Conservation (phyloP, 2,797 vertebrate species). For the Varecia variegata region DNA sequence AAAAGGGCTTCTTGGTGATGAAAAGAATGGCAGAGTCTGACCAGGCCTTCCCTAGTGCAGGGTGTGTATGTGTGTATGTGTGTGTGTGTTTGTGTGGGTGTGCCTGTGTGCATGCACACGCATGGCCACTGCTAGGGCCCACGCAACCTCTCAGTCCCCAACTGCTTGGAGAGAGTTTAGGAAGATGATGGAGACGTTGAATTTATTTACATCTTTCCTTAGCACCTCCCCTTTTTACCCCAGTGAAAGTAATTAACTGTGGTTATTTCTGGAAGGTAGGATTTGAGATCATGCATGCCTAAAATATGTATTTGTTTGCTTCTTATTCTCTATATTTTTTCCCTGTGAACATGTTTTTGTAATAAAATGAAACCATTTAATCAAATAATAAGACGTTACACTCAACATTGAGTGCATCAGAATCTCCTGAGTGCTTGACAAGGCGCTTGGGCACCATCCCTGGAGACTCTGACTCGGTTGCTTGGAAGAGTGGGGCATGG, state of each 20-base stretch:
- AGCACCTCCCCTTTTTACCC: background rate
- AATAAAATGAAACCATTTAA: background rate
- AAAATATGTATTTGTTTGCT: background rate
- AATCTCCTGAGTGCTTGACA: background rate
- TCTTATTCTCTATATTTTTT: background rate
- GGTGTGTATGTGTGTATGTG: rapidly evolving
- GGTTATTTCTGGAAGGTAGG: background rate
- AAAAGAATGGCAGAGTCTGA: background rate
- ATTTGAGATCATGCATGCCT: background rate
- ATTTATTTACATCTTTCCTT: background rate
- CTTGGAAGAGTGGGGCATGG: background rate
- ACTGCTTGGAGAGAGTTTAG: background rate
- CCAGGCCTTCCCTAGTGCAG: background rate
- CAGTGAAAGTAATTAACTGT: background rate
- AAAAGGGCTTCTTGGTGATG: background rate
- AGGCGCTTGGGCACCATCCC: background rate
- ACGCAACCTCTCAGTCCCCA: background rate
- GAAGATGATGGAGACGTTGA: background rate
- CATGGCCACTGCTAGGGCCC: rapidly evolving
- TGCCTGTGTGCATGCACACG: rapidly evolving
- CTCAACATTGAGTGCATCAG: background rate
- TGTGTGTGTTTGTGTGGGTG: rapidly evolving
- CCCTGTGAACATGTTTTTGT: background rate
- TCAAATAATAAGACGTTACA: background rate
- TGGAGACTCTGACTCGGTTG: background rate